These are phyloP conservation scores for Leptopilina boulardi DNA, from an alignment of 1,140 invertebrate species.

Conservation along the genomic window DNA sequence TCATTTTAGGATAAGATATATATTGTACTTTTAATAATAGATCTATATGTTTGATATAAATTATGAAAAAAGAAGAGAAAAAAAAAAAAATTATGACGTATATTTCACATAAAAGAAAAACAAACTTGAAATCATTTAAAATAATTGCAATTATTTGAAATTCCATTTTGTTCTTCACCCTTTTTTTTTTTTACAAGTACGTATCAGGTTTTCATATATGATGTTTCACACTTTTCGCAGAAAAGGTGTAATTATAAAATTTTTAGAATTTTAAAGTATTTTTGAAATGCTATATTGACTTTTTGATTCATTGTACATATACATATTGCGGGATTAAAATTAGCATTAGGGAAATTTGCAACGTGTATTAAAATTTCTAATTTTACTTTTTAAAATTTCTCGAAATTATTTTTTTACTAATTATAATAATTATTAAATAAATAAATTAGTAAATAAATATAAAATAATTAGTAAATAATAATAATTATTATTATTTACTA, in stretches of 20 bases:
- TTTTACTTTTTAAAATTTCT: not conserved
- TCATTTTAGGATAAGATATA: too few species aligned
- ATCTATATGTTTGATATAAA: too few species aligned
- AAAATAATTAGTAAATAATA: too few species aligned
- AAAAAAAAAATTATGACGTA: too few species aligned
- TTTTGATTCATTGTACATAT: not conserved
- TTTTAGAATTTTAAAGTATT: not conserved
- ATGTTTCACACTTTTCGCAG: slow-evolving; percentile 54
- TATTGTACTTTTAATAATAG: too few species aligned
- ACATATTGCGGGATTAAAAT: not conserved
- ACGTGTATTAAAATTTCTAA: not conserved
- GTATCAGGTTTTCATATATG: slow-evolving; percentile 44
- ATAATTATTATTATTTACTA: too few species aligned
- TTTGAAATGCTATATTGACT: not conserved
- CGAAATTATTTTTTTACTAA: not conserved
- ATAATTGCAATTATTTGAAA: not conserved
- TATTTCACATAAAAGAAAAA: not conserved
- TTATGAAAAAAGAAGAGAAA: too few species aligned
- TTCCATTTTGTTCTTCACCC: not conserved
- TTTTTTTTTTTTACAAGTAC: not conserved
- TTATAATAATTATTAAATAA: too few species aligned
- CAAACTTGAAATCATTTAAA: not conserved
- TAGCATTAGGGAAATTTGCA: not conserved
- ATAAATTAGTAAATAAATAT: too few species aligned
- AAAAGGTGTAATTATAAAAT: slow-evolving; percentile 6